Evolutionary conservation across 2,797 vertebrate species (phyloP).

Genomic region (Silurus lanzhouensis): DNA sequence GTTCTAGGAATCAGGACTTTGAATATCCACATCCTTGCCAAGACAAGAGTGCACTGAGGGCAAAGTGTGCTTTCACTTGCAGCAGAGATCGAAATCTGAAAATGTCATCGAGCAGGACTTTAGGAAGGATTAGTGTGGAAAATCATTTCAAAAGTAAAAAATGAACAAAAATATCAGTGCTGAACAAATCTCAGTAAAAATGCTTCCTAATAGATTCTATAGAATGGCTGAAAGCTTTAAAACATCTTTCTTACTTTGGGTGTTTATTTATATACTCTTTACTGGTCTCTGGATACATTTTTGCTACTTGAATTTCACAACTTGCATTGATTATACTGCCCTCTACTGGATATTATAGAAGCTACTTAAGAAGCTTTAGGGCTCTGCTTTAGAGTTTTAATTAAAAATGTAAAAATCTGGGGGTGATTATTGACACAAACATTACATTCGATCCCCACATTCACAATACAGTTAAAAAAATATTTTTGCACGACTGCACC

Average conservation of each 20-base stretch:
- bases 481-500: no score
- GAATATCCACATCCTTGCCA: conserved; percentile 38
- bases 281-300: background rate
- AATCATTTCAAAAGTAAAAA: background rate
- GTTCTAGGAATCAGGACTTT: conserved; percentile 34
- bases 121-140: background rate
- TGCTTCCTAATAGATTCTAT: background rate
- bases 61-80: conserved; percentile 24
- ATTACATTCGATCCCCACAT: no score
- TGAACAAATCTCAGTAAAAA: background rate
- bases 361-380: no score
- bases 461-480: no score
- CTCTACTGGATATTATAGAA: conserved; percentile 31
- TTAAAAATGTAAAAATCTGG: no score
- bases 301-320: no score
- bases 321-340: conserved; percentile 33
- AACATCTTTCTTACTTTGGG: background rate
- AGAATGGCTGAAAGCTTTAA: background rate
- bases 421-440: no score
- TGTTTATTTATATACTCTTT: background rate
- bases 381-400: no score
- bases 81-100: background rate
- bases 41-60: conserved; percentile 56
- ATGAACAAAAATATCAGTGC: background rate
- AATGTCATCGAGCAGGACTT: background rate